Percentiles rank a stretch among this genome's conserved stretches.
These are phyloP conservation scores for Corythornis vintsioides DNA, from an alignment of 2,113 vertebrate species.

Conservation along the genomic window DNA sequence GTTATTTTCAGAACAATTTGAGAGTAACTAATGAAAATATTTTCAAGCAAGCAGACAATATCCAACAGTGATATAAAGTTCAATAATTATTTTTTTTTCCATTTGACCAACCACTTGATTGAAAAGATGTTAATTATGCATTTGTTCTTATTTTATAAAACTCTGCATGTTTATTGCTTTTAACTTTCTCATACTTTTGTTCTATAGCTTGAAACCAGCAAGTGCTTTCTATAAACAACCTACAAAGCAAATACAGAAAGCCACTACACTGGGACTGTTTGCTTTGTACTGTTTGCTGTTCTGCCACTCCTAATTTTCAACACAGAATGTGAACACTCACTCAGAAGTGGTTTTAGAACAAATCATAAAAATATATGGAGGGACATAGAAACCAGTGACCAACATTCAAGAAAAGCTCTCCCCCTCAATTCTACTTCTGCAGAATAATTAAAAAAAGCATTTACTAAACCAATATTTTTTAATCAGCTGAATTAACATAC, in stretches of 20 bases:
- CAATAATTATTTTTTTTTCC: background rate
- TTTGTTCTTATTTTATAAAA: background rate
- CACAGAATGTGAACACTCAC: constrained; percentile 62
- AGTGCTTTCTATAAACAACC: background rate
- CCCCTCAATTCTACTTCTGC: background rate
- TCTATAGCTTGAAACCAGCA: background rate
- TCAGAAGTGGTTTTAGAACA: constrained; percentile 20
- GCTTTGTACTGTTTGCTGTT: constrained; percentile 76
- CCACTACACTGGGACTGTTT: constrained; percentile 62
- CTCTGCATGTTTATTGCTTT: background rate
- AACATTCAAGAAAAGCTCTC: background rate
- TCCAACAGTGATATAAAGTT: background rate
- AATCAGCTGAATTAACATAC: background rate
- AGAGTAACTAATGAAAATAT: background rate
- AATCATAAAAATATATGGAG: background rate
- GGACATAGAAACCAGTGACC: background rate
- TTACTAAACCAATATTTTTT: background rate
- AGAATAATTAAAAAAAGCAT: background rate
- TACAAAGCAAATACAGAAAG: constrained; percentile 37
- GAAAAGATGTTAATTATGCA: background rate
- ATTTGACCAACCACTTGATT: background rate
- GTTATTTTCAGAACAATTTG: background rate
- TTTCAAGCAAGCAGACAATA: background rate
- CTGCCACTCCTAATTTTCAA: constrained; percentile 46
- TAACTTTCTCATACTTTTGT: background rate